phyloP scores from a whole-genome alignment of 2,113 vertebrate species.

The Copsychus sechellarum region DNA sequence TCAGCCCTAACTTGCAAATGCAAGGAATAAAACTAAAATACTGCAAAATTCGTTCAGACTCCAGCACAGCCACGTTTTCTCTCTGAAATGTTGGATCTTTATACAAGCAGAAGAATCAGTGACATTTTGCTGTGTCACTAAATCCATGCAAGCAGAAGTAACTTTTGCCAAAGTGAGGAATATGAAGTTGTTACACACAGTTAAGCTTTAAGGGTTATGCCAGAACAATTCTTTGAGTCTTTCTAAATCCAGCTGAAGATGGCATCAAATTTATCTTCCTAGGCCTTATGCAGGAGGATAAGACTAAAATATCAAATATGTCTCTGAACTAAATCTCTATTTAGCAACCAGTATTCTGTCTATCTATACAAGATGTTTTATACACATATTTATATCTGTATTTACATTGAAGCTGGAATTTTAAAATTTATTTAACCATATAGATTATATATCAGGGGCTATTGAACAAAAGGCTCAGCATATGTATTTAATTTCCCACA shows the following conservation, averaged over 20 bases:
- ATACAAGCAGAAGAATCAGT: not conserved
- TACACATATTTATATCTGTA: not conserved
- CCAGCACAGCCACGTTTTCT: not conserved
- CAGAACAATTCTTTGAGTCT: constrained; percentile 5
- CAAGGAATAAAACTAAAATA: not conserved
- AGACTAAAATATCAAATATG: not conserved
- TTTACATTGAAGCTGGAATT: not conserved
- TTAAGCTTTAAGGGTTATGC: constrained; percentile 30
- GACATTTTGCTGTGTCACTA: constrained; percentile 49
- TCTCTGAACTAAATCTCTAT: not conserved
- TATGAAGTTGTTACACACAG: constrained; percentile 11
- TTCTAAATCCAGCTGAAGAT: constrained; percentile 40
- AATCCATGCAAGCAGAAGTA: constrained; percentile 3
- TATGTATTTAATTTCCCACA: not conserved
- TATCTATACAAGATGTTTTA: not conserved
- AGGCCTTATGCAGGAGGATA: not conserved
- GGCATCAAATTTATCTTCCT: constrained; percentile 2
- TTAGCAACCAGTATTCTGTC: not conserved
- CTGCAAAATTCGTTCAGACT: not conserved
- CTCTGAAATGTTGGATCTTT: not conserved
- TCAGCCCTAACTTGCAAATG: not conserved
- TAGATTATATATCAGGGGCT: not conserved
- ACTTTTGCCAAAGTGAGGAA: constrained; percentile 48
- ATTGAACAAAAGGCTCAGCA: not conserved
- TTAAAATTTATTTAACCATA: not conserved